Evolutionary conservation across 2,113 vertebrate genomes (phyloP), one percentile per base, ranked within the genome.

Genomic region (Nanger granti): DNA sequence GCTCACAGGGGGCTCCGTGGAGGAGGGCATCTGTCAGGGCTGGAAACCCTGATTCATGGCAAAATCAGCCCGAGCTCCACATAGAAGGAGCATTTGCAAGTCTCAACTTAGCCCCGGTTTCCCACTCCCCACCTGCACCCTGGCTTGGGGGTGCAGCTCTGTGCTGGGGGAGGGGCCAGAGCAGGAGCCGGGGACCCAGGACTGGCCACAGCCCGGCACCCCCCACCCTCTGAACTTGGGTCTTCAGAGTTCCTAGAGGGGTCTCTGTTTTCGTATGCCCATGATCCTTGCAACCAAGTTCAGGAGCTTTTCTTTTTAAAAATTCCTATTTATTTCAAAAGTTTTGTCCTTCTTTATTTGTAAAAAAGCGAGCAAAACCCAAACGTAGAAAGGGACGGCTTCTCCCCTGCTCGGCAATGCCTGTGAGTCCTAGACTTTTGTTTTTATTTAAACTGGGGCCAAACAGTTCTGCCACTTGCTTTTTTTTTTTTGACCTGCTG

Each of bases 1-100:
- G 2, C 85, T 55, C 1, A 2, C 3, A 12, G 76, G 89, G 79
- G 73, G 10, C 52, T 73, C 88, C 0, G 0, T 0, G 0, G 31
- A 41, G 31, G 69, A 64, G 5, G n/a, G 9, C 14, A 1, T 91
- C 92, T 29, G 44, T 11, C 6, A 3, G 7, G 83, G 41, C 3
- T 1, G 34, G 97, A 93, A 89, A 79, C 41, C 83, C 87, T 76
- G 92, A 34, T 26, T 93, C 83, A 34, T 3, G 34, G 83, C 79
- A 44, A 8, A 60, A 26, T 22, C 49, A 73, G 79, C 66, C 55
- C 0, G 0, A 11, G 52, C 60, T 57, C 62, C 69, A 59, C 20
- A n/a, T 3, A 34, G 91, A 49, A 26, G 18, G 29, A 15, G 7
- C 7, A 8, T 54, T 44, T 37, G 7, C 59, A 14, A 10, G 79